Evolutionary conservation across 2,113 vertebrate genomes (phyloP).

Genomic region (Gasterosteus nipponicus): DNA sequence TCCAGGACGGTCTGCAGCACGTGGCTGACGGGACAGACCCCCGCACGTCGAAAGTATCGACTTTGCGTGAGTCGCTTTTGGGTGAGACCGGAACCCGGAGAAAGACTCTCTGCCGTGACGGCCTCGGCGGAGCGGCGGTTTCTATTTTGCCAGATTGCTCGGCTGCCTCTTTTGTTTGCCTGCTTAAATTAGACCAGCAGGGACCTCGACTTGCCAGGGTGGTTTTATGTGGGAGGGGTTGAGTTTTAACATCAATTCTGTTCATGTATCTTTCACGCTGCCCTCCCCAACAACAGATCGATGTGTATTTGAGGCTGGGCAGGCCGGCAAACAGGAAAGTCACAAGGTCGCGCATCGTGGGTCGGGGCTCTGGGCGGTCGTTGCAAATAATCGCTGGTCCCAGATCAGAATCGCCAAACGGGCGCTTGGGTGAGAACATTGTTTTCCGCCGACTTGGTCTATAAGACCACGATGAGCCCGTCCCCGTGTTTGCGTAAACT

Average conservation of each 20-base stretch:
- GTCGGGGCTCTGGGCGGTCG: constrained; percentile 20
- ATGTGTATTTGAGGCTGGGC: constrained; percentile 47
- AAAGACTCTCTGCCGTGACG: constrained; percentile 34
- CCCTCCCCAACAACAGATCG: constrained; percentile 43
- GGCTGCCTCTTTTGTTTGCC: constrained; percentile 56
- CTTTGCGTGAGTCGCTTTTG: background rate
- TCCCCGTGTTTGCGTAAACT: constrained; percentile 48
- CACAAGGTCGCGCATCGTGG: constrained; percentile 41
- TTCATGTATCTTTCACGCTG: constrained; percentile 25
- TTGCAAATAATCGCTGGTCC: constrained; percentile 44
- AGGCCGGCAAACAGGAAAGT: constrained; percentile 40
- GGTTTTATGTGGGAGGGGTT: constrained; percentile 10
- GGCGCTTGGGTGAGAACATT: constrained; percentile 2
- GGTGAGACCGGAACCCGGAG: constrained; percentile 6
- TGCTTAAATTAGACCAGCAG: constrained; percentile 74
- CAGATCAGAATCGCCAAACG: constrained; percentile 9
- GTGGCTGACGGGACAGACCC: constrained; percentile 61
- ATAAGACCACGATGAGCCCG: constrained; percentile 27
- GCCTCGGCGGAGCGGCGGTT: constrained; percentile 58
- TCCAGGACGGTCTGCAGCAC: constrained; percentile 41
- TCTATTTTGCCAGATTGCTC: constrained; percentile 63
- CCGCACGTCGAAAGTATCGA: too few species aligned
- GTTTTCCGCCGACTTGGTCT: constrained; percentile 16
- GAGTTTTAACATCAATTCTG: constrained; percentile 43
- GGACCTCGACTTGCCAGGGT: constrained; percentile 58